phyloP scores from a whole-genome alignment of 2,888 invertebrate species.

The Nemapogon koenigi region DNA sequence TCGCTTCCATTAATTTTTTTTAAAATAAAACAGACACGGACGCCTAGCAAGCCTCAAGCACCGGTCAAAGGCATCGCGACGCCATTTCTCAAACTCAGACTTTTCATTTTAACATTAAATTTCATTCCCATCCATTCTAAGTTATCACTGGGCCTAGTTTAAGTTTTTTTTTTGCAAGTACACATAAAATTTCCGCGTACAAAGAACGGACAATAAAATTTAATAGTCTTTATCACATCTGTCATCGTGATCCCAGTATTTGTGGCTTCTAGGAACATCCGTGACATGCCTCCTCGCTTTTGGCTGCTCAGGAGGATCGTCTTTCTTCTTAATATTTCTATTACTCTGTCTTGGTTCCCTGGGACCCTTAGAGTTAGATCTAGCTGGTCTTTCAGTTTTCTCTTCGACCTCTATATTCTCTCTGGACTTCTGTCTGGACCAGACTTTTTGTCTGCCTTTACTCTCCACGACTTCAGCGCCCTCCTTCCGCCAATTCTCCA shows the following conservation, averaged over 20 bases:
- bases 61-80: too few relatives aligned
- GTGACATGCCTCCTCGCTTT: slow-evolving; percentile 35
- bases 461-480: slow-evolving; percentile 22
- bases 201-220: too few relatives aligned
- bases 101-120: too few relatives aligned
- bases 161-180: too few relatives aligned
- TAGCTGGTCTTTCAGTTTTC: slow-evolving; percentile 19
- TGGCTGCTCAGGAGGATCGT: slow-evolving; percentile 19
- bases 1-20: too few relatives aligned
- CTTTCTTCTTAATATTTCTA: slow-evolving; percentile 27
- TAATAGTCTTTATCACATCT: slow-evolving; percentile 52
- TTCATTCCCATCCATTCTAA: too few relatives aligned
- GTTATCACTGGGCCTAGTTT: too few relatives aligned
- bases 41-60: too few relatives aligned
- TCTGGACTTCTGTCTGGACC: slow-evolving; percentile 39
- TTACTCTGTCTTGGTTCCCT: slow-evolving; percentile 16
- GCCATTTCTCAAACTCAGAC: too few relatives aligned
- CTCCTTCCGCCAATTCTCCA: slow-evolving; percentile 49
- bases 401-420: slow-evolving; percentile 37
- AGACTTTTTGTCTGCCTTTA: slow-evolving; percentile 35
- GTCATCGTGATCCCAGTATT: slow-evolving; percentile 58
- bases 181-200: too few relatives aligned
- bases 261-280: slow-evolving; percentile 46
- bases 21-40: too few relatives aligned
- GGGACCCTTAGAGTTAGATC: too few relatives aligned